phyloP scores from a whole-genome alignment of 2,888 invertebrate species.

The Polydesmus complanatus region DNA sequence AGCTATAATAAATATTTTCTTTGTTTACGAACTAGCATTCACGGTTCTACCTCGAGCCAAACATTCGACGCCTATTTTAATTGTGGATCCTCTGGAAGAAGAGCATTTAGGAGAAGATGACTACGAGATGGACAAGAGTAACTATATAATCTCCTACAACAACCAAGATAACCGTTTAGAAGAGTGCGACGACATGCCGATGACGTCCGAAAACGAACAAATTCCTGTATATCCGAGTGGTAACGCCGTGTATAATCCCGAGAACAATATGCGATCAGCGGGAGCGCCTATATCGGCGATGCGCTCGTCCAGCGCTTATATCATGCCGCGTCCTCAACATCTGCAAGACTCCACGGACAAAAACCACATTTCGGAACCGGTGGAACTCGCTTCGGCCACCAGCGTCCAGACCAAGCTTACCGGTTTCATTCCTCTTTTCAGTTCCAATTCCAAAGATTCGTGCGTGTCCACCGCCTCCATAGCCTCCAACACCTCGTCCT shows the following conservation, averaged over 20 bases:
- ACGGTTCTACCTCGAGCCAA: constrained; percentile 13
- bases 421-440: constrained; percentile 7
- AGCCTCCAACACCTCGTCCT: not conserved
- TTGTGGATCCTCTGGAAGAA: constrained; percentile 1
- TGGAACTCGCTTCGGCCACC: not conserved
- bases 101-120: constrained; percentile 50
- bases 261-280: not conserved
- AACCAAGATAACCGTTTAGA: not conserved
- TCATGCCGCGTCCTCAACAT: not conserved
- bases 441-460: not conserved
- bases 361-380: not conserved
- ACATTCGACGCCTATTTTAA: constrained; percentile 16
- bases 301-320: not conserved
- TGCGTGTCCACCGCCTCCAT: not conserved
- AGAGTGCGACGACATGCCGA: not conserved
- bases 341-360: not conserved
- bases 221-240: not conserved
- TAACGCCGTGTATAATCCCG: not conserved
- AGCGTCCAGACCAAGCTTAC: constrained; percentile 6
- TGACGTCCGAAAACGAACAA: not conserved
- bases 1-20: not conserved
- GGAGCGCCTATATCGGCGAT: too few relatives aligned
- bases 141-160: not conserved
- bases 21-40: constrained; percentile 6
- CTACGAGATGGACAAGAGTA: not conserved